Conservation (phyloP, 2,113 vertebrate species). For the Hippocampus abdominalis region DNA sequence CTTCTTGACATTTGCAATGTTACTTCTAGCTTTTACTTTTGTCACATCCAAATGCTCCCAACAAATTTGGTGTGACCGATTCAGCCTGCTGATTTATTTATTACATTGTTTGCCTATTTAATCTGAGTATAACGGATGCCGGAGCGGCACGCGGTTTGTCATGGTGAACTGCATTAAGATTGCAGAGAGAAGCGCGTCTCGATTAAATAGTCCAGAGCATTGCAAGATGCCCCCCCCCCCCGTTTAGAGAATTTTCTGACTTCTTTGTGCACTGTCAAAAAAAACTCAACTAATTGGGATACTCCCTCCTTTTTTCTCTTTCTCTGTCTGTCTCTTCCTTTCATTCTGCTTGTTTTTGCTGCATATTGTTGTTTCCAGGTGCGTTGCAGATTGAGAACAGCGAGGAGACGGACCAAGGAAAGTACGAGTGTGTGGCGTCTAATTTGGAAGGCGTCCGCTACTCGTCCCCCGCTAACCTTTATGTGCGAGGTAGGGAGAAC, state of each 20-base stretch:
- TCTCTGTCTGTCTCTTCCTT: slow-evolving; percentile 31
- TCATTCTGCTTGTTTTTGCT: slow-evolving; percentile 39
- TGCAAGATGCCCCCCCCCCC: slow-evolving; percentile 32
- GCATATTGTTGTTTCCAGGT: slow-evolving; percentile 74
- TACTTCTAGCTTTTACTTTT: slow-evolving; percentile 2
- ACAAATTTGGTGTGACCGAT: slow-evolving; percentile 38
- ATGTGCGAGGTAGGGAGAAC: slow-evolving; percentile 98
- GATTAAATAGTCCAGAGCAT: slow-evolving; percentile 34
- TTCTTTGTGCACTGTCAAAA: slow-evolving; percentile 32
- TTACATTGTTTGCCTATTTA: slow-evolving; percentile 21
- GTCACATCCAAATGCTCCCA: slow-evolving; percentile 6
- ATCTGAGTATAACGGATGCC: slow-evolving; percentile 19
- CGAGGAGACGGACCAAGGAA: slow-evolving; percentile 98
- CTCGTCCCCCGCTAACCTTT: slow-evolving; percentile 97
- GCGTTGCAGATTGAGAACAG: slow-evolving; percentile 99
- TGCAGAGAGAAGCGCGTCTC: slow-evolving; percentile 16
- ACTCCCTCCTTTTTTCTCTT: slow-evolving; percentile 5
- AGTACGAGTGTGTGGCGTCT: slow-evolving; percentile 97
- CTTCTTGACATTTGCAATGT: slow-evolving; percentile 28
- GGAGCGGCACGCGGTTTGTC: slow-evolving; percentile 31
- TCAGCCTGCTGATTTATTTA: slow-evolving; percentile 30
- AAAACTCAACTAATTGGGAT: slow-evolving; percentile 44
- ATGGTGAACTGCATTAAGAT: slow-evolving; percentile 30
- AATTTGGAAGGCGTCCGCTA: slow-evolving; percentile 96
- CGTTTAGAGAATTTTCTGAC: slow-evolving; percentile 42